Conservation (phyloP, 1,140 invertebrate genomes). For the Bombyx mandarina region DNA sequence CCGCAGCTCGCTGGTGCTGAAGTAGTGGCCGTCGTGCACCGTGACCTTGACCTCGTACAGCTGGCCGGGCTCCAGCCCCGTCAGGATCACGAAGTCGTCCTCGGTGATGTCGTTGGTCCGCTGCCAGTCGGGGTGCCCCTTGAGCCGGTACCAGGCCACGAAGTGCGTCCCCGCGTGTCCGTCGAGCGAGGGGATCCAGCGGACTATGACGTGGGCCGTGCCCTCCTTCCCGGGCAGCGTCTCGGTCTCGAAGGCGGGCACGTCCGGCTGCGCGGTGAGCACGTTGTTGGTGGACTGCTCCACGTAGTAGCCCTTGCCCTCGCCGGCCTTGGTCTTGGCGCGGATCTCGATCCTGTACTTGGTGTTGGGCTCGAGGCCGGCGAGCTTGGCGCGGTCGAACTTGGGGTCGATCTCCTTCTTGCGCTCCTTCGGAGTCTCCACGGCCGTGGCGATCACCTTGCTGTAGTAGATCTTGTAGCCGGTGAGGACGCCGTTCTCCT, state of each 20-base stretch:
- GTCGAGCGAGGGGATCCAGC: constrained; percentile 83
- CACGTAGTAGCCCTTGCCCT: constrained; percentile 87
- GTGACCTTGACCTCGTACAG: constrained; percentile 92
- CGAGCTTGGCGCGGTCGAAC: constrained; percentile 85
- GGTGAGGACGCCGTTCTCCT: constrained; percentile 93
- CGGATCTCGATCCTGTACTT: constrained; percentile 91
- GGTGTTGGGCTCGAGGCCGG: constrained; percentile 85
- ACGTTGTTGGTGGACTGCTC: constrained; percentile 80
- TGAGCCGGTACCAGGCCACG: constrained; percentile 83
- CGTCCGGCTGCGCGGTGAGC: constrained; percentile 76
- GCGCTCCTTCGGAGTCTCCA: constrained; percentile 79
- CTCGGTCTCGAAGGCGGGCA: constrained; percentile 82
- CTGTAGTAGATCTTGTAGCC: constrained; percentile 95
- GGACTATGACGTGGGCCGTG: constrained; percentile 81
- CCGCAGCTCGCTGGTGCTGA: constrained; percentile 79
- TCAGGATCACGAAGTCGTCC: constrained; percentile 82
- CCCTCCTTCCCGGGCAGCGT: constrained; percentile 81
- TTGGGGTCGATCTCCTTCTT: constrained; percentile 86
- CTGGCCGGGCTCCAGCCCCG: constrained; percentile 86
- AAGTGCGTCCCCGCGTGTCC: constrained; percentile 88
- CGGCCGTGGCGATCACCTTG: constrained; percentile 80
- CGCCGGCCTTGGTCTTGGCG: constrained; percentile 87
- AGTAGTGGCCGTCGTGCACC: constrained; percentile 89
- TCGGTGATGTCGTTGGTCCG: constrained; percentile 77
- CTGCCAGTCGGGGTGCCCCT: constrained; percentile 79